These are phyloP conservation scores for Sinohyriopsis cumingii DNA, from an alignment of 2,888 invertebrate species.

Conservation along the genomic window DNA sequence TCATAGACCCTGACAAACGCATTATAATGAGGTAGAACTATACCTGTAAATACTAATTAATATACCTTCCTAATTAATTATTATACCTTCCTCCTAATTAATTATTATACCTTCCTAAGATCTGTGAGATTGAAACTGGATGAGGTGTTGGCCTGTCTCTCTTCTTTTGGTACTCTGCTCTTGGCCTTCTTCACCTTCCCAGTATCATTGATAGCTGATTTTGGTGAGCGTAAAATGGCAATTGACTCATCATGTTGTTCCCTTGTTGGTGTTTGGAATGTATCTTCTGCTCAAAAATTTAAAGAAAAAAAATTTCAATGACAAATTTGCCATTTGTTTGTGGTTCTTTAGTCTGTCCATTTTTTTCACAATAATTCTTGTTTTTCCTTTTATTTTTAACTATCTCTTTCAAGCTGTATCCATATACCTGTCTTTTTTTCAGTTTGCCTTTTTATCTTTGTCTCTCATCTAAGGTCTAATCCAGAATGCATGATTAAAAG, in stretches of 20 bases:
- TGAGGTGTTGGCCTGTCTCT: conserved; percentile 36
- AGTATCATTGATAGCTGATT: conserved; percentile 65
- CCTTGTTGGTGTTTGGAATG: conserved; percentile 39
- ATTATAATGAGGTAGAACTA: too few species aligned
- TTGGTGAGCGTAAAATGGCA: conserved; percentile 43
- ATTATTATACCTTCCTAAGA: conserved; percentile 52
- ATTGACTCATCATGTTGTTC: conserved; percentile 44
- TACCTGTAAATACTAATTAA: too few species aligned
- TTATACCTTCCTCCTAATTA: background rate
- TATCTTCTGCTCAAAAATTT: conserved; percentile 12
- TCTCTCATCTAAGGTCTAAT: too few species aligned
- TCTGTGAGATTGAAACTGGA: conserved; percentile 50
- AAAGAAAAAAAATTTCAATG: background rate
- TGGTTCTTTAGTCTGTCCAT: too few species aligned
- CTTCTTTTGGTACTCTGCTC: conserved; percentile 35
- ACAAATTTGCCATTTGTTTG: too few species aligned
- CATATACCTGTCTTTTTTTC: too few species aligned
- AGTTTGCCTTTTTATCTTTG: too few species aligned
- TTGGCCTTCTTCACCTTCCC: conserved; percentile 60
- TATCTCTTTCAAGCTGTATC: too few species aligned
- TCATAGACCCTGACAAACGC: too few species aligned
- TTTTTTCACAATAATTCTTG: too few species aligned
- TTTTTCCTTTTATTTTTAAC: too few species aligned
- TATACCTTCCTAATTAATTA: background rate
- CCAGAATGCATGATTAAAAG: too few species aligned